phyloP scores from a whole-genome alignment of 1,140 invertebrate species.

The Schlechtendalia chinensis region DNA sequence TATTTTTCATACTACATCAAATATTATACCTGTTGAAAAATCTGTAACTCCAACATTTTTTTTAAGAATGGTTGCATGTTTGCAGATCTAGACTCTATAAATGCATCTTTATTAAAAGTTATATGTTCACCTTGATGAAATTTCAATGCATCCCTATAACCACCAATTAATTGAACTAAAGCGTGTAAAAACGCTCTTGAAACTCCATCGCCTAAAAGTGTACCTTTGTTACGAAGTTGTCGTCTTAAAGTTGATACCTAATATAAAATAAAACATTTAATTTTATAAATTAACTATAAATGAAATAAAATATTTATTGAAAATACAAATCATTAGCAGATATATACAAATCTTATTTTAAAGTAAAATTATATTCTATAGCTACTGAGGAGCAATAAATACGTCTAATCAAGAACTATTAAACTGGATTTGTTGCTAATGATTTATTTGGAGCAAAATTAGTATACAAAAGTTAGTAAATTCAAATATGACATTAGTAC shows the following conservation, averaged over 20 bases:
- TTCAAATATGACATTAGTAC: too few relatives aligned
- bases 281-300: too few relatives aligned
- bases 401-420: too few relatives aligned
- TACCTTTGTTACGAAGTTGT: conserved; percentile 68
- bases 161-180: conserved; percentile 87
- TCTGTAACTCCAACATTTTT: conserved; percentile 89
- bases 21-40: conserved; percentile 79
- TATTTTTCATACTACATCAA: conserved; percentile 33
- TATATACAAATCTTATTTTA: too few relatives aligned
- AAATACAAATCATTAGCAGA: too few relatives aligned
- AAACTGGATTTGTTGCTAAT: too few relatives aligned
- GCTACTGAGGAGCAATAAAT: too few relatives aligned
- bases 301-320: too few relatives aligned
- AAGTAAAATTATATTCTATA: too few relatives aligned
- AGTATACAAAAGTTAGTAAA: too few relatives aligned
- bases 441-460: too few relatives aligned
- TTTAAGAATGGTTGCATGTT: conserved; percentile 83
- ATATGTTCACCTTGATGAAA: conserved; percentile 78
- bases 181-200: conserved; percentile 86
- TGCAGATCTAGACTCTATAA: conserved; percentile 77
- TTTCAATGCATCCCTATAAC: conserved; percentile 86
- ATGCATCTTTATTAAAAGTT: conserved; percentile 80
- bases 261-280: background rate
- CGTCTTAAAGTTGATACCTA: conserved; percentile 69
- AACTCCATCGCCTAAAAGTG: conserved; percentile 81